A percentile compares a stretch with the other conserved stretches of the same genome.
These are phyloP conservation scores for Drosophila lini DNA, from an alignment of 1,140 invertebrate species.

Conservation along the genomic window DNA sequence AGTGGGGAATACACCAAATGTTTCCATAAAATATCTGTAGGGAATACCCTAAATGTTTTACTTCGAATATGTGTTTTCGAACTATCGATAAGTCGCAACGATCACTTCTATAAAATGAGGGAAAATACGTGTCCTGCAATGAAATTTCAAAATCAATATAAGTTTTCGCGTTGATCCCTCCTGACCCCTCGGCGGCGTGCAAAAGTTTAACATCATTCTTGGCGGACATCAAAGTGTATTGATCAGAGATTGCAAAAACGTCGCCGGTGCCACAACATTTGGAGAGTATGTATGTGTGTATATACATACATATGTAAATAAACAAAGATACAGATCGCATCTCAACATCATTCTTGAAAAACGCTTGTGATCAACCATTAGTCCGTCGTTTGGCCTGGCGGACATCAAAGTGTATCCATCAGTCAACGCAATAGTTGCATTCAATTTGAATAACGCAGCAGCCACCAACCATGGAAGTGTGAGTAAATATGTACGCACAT, in stretches of 20 bases:
- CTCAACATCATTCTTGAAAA: not conserved
- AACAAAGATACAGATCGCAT: not conserved
- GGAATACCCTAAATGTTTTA: too few species aligned
- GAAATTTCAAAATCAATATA: not conserved
- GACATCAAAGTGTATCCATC: not conserved
- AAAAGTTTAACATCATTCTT: not conserved
- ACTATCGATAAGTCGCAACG: not conserved
- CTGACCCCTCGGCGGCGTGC: not conserved
- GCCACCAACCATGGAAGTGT: not conserved
- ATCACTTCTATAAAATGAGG: not conserved
- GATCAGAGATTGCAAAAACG: not conserved
- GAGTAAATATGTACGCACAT: not conserved
- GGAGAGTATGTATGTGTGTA: not conserved
- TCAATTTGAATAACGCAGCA: not conserved
- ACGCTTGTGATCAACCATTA: not conserved
- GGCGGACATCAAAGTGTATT: not conserved
- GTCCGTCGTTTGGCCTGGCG: not conserved
- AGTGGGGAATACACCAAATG: too few species aligned
- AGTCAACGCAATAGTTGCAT: not conserved
- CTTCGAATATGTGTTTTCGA: too few species aligned
- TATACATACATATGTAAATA: too few species aligned
- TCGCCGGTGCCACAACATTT: not conserved
- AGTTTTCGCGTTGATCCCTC: not conserved
- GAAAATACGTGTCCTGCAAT: not conserved
- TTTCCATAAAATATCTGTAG: too few species aligned